These are phyloP conservation scores for Brienomyrus brachyistius DNA, from an alignment of 2,113 vertebrate genomes.

Conservation along the genomic window DNA sequence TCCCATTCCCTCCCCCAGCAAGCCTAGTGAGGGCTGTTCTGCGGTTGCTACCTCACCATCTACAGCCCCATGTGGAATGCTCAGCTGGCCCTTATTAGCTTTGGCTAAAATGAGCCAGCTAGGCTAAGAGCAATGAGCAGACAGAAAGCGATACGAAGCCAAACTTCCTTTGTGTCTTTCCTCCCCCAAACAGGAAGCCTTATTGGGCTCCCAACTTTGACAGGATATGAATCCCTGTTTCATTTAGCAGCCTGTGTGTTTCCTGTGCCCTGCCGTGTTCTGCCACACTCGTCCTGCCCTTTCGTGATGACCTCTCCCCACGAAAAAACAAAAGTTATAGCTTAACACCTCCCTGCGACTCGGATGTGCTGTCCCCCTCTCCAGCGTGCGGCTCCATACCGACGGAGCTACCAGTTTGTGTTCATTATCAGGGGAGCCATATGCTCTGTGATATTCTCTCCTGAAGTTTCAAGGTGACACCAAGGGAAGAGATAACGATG, in stretches of 20 bases:
- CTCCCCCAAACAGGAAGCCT: background rate
- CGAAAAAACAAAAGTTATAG: background rate
- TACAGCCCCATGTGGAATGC: background rate
- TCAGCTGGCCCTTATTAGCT: background rate
- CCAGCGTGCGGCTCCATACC: background rate
- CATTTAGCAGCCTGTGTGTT: background rate
- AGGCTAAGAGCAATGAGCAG: background rate
- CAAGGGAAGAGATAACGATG: conserved; percentile 12
- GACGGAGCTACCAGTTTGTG: background rate
- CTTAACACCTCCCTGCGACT: conserved; percentile 1
- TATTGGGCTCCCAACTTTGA: background rate
- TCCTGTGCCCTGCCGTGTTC: background rate
- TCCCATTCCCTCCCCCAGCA: background rate
- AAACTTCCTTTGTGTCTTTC: background rate
- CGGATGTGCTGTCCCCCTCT: background rate
- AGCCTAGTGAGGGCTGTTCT: background rate
- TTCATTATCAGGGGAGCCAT: conserved; percentile 16
- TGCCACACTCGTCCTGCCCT: background rate
- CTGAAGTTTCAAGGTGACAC: conserved; percentile 15
- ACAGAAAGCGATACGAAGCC: background rate
- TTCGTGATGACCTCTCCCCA: background rate
- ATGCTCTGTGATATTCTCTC: conserved; percentile 16
- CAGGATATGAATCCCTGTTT: background rate
- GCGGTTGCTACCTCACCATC: background rate
- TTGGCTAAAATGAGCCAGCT: background rate